Evolutionary conservation across 2,797 vertebrate species (phyloP), one percentile per base, ranked within the genome.

Genomic region (Molossus alvarezi): DNA sequence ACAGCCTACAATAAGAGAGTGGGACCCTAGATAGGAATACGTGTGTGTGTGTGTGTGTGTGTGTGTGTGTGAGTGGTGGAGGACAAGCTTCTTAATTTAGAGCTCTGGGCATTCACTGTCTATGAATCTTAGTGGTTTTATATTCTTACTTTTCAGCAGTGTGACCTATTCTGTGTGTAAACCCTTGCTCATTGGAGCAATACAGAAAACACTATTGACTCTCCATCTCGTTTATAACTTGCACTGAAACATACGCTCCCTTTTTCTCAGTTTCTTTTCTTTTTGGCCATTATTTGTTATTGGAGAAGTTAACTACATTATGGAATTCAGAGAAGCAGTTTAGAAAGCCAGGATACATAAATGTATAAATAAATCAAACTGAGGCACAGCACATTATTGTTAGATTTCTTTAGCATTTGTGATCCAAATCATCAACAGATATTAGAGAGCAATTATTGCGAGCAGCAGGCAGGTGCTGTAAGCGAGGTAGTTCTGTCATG

Each of bases 361-460:
- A 85, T 81, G 29, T 65, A 84, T 51, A 91, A 87, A 92, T 81
- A 96, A 80, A 91, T 89, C 23, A 94, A 95, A n/a, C 58, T 33
- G 3, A 94, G n/a, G 29, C 65, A 94, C 5, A 67, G 29, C n/a
- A 95, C 77, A 71, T n/a, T 33, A 80, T 17, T 12, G 11, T 93
- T 93, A 88, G 33, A 85, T 60, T 94, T 91, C 95, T 91, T 53
- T 93, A 95, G 27, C 53, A 85, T 60, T 94, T 84, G 37, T 85
- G 69, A 82, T 55, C 62, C 72, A 96, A 96, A 88, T 89, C 33
- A 87, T 80, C 45, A 76, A 62, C 23, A 60, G 48, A 58, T 91
- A 73, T 51, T 85, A 85, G 45, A 87, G 20, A 92, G 29, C 25
- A 84, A 60, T 87, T 90, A 77, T 65, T 90, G n/a, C 51, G 10